Evolutionary conservation across 1,140 invertebrate species (phyloP).

Genomic region (Ceratoteleas bidentatus): DNA sequence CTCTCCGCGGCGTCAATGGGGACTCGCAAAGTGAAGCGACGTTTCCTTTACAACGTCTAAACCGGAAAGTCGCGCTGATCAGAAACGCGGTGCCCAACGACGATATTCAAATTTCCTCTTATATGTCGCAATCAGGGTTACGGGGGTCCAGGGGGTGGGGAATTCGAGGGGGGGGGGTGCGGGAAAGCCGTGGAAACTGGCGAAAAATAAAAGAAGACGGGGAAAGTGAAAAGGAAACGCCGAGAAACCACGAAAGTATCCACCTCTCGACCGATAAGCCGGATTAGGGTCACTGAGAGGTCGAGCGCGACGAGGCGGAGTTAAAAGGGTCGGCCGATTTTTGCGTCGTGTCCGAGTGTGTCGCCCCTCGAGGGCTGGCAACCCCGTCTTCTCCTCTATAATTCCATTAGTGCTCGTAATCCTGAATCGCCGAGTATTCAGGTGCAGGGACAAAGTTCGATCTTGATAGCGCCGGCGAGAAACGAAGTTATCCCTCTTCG

Average conservation of each 20-base stretch:
- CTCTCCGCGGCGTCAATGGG: no score
- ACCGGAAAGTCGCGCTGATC: no score
- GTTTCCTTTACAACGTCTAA: no score
- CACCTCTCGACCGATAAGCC: slow-evolving; percentile 50
- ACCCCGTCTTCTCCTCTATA: slow-evolving; percentile 45
- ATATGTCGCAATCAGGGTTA: slow-evolving; percentile 9
- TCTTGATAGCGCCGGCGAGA: slow-evolving; percentile 44
- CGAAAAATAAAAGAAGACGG: no score
- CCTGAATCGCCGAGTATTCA: slow-evolving; percentile 55
- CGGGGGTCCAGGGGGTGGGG: no score
- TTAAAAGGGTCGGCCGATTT: slow-evolving; percentile 49
- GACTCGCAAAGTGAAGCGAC: no score
- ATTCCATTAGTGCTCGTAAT: slow-evolving; percentile 52
- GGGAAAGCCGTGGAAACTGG: neutral
- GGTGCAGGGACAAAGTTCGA: slow-evolving; percentile 55
- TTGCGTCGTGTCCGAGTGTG: slow-evolving; percentile 47
- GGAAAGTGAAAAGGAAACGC: slow-evolving; percentile 12
- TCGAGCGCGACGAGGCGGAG: slow-evolving; percentile 35
- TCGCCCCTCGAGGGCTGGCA: slow-evolving; percentile 40
- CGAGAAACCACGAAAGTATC: slow-evolving; percentile 38
- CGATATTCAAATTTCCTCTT: slow-evolving; percentile 24
- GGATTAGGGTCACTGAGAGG: slow-evolving; percentile 55
- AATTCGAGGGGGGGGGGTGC: no score
- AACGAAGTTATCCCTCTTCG: slow-evolving; percentile 46
- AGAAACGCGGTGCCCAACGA: no score